Conservation (phyloP, 2,888 invertebrate species). For the Drosophila vallismaia region DNA sequence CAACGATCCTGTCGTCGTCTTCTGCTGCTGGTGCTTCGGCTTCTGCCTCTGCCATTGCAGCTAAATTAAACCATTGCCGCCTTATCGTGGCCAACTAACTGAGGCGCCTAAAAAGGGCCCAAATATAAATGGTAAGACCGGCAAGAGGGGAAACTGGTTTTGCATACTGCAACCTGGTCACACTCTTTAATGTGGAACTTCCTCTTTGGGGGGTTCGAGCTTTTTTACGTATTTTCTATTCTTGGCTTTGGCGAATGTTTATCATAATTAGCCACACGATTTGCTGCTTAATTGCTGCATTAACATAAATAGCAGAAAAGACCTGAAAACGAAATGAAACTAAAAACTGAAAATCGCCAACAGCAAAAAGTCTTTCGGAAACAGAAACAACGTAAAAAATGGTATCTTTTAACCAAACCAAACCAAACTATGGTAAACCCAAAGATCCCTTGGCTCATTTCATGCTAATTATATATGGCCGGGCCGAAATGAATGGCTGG, state of each 20-base stretch:
- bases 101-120: constrained; percentile 51
- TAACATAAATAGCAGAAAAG: constrained; percentile 63
- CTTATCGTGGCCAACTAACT: constrained; percentile 68
- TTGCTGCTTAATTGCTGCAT: constrained; percentile 76
- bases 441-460: constrained; percentile 78
- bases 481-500: constrained; percentile 61
- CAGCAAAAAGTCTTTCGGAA: constrained; percentile 60
- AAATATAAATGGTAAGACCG: constrained; percentile 4
- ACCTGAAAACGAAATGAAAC: constrained; percentile 54
- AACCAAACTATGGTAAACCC: constrained; percentile 35
- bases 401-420: constrained; percentile 31
- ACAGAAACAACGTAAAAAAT: constrained; percentile 44
- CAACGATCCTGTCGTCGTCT: constrained; percentile 80
- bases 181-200: constrained; percentile 27
- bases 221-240: constrained; percentile 13
- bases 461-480: constrained; percentile 80
- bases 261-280: constrained; percentile 75
- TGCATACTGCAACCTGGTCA: constrained; percentile 1
- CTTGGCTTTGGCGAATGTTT: constrained; percentile 57
- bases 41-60: constrained; percentile 54
- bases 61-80: constrained; percentile 81
- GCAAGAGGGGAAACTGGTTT: constrained; percentile 24
- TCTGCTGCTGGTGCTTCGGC: constrained; percentile 54
- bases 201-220: constrained; percentile 4
- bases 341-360: constrained; percentile 51